Percentiles rank a stretch among this genome's conserved stretches.
These are phyloP conservation scores for Papilio demoleus DNA, from an alignment of 2,888 invertebrate genomes.

Conservation along the genomic window DNA sequence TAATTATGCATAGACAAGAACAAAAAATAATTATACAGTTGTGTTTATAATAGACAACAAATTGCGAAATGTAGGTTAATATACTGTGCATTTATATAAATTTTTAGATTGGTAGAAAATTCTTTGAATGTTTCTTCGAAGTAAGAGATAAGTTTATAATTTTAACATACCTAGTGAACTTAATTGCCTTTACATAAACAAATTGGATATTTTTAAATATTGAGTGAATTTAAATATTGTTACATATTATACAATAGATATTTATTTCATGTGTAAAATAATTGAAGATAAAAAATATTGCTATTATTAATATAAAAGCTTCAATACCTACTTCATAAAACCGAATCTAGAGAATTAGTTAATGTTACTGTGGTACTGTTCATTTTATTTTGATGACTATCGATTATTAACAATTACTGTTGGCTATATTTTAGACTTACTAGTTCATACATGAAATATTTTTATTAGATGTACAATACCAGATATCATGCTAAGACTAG, in stretches of 20 bases:
- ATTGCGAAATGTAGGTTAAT: no score
- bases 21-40: no score
- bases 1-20: no score
- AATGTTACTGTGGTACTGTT: slow-evolving; percentile 25
- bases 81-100: no score
- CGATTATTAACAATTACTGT: slow-evolving; percentile 1
- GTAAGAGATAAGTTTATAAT: neutral
- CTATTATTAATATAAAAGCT: slow-evolving; percentile 21
- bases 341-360: slow-evolving; percentile 22
- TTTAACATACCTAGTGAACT: slow-evolving; percentile 10
- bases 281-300: slow-evolving; percentile 21
- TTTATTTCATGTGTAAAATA: slow-evolving; percentile 1
- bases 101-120: no score
- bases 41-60: neutral
- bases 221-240: slow-evolving; percentile 31
- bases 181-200: slow-evolving; percentile 2
- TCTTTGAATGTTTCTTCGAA: no score
- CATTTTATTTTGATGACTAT: slow-evolving; percentile 4
- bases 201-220: slow-evolving; percentile 12
- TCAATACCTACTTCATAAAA: neutral
- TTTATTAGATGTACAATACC: slow-evolving; percentile 10
- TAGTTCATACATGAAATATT: neutral
- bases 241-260: slow-evolving; percentile 32
- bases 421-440: neutral
- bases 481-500: slow-evolving; percentile 1